These are phyloP conservation scores for Sminthopsis crassicaudata DNA, from an alignment of 2,113 vertebrate species.

Conservation along the genomic window DNA sequence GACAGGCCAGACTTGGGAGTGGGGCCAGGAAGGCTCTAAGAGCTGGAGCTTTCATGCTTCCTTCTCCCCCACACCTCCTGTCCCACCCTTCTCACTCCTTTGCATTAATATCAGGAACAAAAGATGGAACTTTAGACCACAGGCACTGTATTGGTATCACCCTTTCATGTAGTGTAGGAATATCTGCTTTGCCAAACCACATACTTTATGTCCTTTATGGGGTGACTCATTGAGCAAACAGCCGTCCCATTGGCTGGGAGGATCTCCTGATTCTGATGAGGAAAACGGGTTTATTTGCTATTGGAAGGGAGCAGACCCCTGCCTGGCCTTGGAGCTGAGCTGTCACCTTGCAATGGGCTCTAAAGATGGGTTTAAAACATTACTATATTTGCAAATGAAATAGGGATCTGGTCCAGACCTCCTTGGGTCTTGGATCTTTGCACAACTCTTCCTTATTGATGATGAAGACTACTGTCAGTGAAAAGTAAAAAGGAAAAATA, in stretches of 20 bases:
- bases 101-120: conserved; percentile 30
- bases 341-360: not conserved
- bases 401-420: not conserved
- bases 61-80: not conserved
- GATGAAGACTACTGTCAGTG: not conserved
- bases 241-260: conserved; percentile 67
- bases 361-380: rapidly evolving
- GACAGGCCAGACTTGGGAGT: not conserved
- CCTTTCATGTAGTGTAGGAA: conserved; percentile 47
- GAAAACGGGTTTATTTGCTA: conserved; percentile 29
- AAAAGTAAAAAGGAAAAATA: conserved; percentile 12
- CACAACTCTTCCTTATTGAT: not conserved
- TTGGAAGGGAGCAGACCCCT: conserved; percentile 17
- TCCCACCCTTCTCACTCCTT: conserved; percentile 11
- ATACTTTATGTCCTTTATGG: not conserved
- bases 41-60: not conserved
- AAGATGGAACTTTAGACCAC: conserved; percentile 53
- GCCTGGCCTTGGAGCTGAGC: not conserved
- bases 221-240: conserved; percentile 52
- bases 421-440: not conserved
- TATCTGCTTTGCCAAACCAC: conserved; percentile 56
- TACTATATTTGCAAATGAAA: not conserved
- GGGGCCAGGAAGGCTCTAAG: not conserved
- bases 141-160: conserved; percentile 3
- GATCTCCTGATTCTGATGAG: conserved; percentile 69